A percentile compares a stretch with the other conserved stretches of the same genome.
Evolutionary conservation across 2,113 vertebrate genomes (phyloP).

Genomic region (Siniperca chuatsi): DNA sequence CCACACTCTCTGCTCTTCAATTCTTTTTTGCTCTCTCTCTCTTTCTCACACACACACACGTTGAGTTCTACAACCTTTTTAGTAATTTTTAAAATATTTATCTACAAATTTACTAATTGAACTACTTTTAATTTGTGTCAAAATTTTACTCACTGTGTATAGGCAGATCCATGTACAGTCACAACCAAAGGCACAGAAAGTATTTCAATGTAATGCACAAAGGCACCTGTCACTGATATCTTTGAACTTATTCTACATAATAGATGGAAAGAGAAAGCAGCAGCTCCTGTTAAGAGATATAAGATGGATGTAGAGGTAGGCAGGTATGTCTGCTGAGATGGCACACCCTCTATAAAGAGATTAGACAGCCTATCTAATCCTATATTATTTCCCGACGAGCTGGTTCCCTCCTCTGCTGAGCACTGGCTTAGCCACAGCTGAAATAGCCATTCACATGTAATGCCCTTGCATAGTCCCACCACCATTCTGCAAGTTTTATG

Average conservation of each 20-base stretch:
- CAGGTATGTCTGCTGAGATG: slow-evolving; percentile 89
- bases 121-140: neutral
- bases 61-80: neutral
- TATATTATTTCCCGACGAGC: slow-evolving; percentile 90
- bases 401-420: slow-evolving; percentile 84
- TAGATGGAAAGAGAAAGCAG: slow-evolving; percentile 49
- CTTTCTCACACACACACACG: neutral
- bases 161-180: slow-evolving; percentile 79
- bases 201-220: slow-evolving; percentile 32
- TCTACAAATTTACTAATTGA: neutral
- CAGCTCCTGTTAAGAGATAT: slow-evolving; percentile 57
- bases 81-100: neutral
- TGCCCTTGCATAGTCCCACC: slow-evolving; percentile 79
- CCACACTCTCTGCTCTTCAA: slow-evolving; percentile 21
- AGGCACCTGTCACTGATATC: slow-evolving; percentile 16
- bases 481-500: slow-evolving; percentile 34
- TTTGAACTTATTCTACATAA: slow-evolving; percentile 54
- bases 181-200: slow-evolving; percentile 67
- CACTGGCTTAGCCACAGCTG: slow-evolving; percentile 88
- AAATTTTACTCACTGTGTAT: slow-evolving; percentile 78
- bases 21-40: neutral
- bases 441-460: slow-evolving; percentile 87
- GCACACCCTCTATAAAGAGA: slow-evolving; percentile 95
- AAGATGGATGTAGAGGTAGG: slow-evolving; percentile 64
- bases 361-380: slow-evolving; percentile 92